Base-by-base conservation (phyloP, 2,888 invertebrate genomes). In the Hyposoter dolosus region DNA sequence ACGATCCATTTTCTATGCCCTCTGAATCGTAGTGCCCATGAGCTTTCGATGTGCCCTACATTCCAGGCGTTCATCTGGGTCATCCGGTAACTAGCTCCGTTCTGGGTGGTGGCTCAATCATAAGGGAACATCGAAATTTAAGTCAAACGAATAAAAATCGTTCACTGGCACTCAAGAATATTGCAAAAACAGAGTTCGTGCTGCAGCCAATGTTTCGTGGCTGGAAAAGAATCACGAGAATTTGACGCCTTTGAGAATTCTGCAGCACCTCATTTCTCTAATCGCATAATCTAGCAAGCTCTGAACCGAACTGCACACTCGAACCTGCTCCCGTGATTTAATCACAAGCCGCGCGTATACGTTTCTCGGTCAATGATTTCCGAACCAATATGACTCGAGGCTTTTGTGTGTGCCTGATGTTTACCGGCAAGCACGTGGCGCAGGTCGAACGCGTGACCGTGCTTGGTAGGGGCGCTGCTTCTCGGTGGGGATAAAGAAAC, bases 1-100 rank as follows among this genome's bases (percentile, higher is more conserved):
- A 88, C 85, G 83, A 88, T 87, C 86, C 81, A 87, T 89, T 89
- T 89, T 90, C 88, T 88, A 90, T 90, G 87, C 84, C n/a, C 65
- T 69, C 77, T 28, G 35, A 53, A 47, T 50, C 23, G 12, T 47
- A 56, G 81, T 66, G 19, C 23, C 50, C 35, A 76, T 76, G 45
- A 43, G 63, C 47, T 84, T 68, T 65, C 82, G 82, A 82, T 68
- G 40, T 74, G 66, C 50, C 75, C 43, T 82, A 78, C 63, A 74
- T 71, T 40, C 28, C 12, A 56, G 60, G 5, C 0, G 3, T 19
- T 47, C 6, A 79, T 85, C 56, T 76, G 83, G 88, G 89, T 89
- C 89, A 89, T 78, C 83, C 60, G 60, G 86, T 88, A 89, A 91
- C 90, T 84, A 84, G 82, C 60, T 87, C 10, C 10, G 7, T 40